A percentile compares a stretch with the other conserved stretches of the same genome.
Conservation (phyloP, 2,113 vertebrate species). For the Cheilinus undulatus region DNA sequence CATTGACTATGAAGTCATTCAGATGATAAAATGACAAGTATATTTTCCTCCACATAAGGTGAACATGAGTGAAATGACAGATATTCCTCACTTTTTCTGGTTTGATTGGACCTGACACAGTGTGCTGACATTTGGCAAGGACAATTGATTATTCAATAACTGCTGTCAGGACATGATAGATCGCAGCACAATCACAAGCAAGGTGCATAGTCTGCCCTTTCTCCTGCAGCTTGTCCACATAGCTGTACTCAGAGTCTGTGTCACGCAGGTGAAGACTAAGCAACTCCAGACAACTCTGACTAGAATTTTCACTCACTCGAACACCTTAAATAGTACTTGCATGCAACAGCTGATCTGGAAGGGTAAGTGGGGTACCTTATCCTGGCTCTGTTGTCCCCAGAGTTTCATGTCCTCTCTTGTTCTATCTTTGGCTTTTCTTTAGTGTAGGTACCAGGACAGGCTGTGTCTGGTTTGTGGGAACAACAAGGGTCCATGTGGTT, state of each 20-base stretch:
- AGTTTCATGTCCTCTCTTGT: too few species aligned
- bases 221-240: neutral
- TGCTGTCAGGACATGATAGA: constrained; percentile 52
- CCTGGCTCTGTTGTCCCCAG: too few species aligned
- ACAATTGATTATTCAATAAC: constrained; percentile 68
- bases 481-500: too few species aligned
- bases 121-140: constrained; percentile 65
- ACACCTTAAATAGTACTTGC: too few species aligned
- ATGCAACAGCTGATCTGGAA: too few species aligned
- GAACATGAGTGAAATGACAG: constrained; percentile 27
- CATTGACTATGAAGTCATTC: too few species aligned
- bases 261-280: too few species aligned
- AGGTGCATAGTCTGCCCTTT: constrained; percentile 36
- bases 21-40: neutral
- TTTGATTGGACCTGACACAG: constrained; percentile 59
- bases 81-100: constrained; percentile 46
- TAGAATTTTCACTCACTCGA: neutral
- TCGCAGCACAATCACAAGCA: constrained; percentile 27
- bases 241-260: neutral
- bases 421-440: too few species aligned
- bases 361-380: too few species aligned
- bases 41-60: neutral
- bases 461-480: too few species aligned
- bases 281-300: too few species aligned
- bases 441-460: too few species aligned